Base-by-base conservation (phyloP, 2,888 invertebrate species). In the Glyphotaelius pellucidus region DNA sequence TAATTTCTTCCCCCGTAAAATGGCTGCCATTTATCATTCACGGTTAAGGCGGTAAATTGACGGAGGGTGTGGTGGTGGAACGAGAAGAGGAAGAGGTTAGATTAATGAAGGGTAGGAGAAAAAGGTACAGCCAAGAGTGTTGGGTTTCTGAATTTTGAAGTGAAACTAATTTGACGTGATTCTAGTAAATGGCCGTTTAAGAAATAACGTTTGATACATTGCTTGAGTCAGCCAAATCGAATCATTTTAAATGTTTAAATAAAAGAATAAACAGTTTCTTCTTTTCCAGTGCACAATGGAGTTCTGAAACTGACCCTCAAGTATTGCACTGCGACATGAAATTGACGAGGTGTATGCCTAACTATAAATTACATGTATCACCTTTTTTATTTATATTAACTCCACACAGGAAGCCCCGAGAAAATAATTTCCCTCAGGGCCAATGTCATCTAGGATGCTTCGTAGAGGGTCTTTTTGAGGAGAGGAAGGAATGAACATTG, bases 1-100 rank as follows among this genome's bases (percentile, higher is more conserved):
- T 91, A 91, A 91, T 91, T 91, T 90, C 87, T 91, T 91, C 90
- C 87, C 86, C n/a, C 42, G 91, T 83, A 83, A 86, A 80, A 87
- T 38, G 80, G 35, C 42, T 9, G 42, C 67, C 80, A 91, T 91
- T 91, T 87, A 87, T 91, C 91, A 91, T 91, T 80, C 91, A 91
- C 80, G 79, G 32, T 38, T 14, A 47, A 79, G 90, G 90, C 90
- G 79, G 67, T 25, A 90, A 85, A 84, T 86, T 84, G 80, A 38
- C 42, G 90, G 80, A 86, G 85, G 47, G 81, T n/a, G 80, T 31
- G 89, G 80, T 32, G 7, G 79, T n/a, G 19, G 32, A 81, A 47
- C 5, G 83, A 3, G 31, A 38, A 19, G 35, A 38, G 90, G 32
- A n/a, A 47, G 81, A n/a, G 30, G 30, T 87, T 42, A 30, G 89